These are phyloP conservation scores for Syngnathus acus DNA, from an alignment of 2,797 vertebrate species.

Conservation along the genomic window DNA sequence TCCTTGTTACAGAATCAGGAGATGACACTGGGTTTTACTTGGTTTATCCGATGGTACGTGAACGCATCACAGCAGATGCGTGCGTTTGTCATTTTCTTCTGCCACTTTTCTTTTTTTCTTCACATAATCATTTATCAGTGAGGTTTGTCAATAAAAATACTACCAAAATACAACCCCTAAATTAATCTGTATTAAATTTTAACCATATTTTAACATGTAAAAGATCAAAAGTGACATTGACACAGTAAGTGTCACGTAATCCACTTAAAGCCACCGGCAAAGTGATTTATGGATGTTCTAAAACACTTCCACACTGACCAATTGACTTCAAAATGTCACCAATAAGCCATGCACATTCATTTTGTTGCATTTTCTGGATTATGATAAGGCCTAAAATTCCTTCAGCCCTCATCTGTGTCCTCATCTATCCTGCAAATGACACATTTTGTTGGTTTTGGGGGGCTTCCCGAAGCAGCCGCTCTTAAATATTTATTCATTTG, in stretches of 20 bases:
- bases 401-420: neutral
- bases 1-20: neutral
- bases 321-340: neutral
- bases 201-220: too few species aligned
- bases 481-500: neutral
- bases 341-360: neutral
- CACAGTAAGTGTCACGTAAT: neutral
- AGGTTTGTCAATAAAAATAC: neutral
- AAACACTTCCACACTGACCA: neutral
- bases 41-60: slow-evolving; percentile 3
- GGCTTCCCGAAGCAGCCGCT: neutral
- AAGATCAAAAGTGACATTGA: neutral
- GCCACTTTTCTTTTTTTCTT: neutral
- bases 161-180: neutral
- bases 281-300: neutral
- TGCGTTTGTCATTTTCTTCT: neutral
- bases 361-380: neutral
- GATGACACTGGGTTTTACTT: neutral
- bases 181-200: neutral
- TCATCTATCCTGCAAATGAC: neutral
- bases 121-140: neutral
- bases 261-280: neutral
- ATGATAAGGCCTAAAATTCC: neutral
- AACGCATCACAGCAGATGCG: slow-evolving; percentile 7
- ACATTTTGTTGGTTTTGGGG: neutral